Evolutionary conservation across 2,888 invertebrate species (phyloP).

Genomic region (Tipula confusa): DNA sequence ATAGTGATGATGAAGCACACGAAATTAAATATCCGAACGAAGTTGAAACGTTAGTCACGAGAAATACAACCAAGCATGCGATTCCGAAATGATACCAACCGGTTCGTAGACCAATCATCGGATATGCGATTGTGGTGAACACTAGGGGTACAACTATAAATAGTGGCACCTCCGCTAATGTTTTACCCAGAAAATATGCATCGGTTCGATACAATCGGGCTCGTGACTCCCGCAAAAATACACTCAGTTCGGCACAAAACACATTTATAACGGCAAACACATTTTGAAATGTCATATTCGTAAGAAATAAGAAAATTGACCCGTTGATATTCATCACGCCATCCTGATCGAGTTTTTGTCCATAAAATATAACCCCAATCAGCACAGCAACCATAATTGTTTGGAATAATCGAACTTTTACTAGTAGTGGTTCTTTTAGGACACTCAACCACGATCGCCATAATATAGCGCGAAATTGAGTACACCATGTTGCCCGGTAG

Average conservation of each 20-base stretch:
- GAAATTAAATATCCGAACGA: slow-evolving; percentile 92
- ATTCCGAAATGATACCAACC: slow-evolving; percentile 65
- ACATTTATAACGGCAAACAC: slow-evolving; percentile 93
- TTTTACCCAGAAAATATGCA: slow-evolving; percentile 88
- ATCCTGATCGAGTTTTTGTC: slow-evolving; percentile 74
- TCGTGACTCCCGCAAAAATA: slow-evolving; percentile 82
- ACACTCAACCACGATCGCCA: slow-evolving; percentile 89
- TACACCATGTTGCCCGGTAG: slow-evolving; percentile 82
- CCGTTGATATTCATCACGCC: slow-evolving; percentile 95
- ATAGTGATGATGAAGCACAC: slow-evolving; percentile 74
- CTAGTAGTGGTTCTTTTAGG: slow-evolving; percentile 83
- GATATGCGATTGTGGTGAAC: slow-evolving; percentile 80
- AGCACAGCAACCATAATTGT: slow-evolving; percentile 82
- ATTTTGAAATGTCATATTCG: slow-evolving; percentile 91
- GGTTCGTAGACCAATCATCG: slow-evolving; percentile 79
- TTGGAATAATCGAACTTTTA: slow-evolving; percentile 83
- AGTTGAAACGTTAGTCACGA: slow-evolving; percentile 84
- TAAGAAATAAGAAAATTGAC: slow-evolving; percentile 81
- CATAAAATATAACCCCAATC: slow-evolving; percentile 82
- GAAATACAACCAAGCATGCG: slow-evolving; percentile 65
- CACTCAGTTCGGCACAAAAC: slow-evolving; percentile 83
- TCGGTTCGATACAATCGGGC: slow-evolving; percentile 89
- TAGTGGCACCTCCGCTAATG: slow-evolving; percentile 81
- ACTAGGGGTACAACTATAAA: slow-evolving; percentile 78
- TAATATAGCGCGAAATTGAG: slow-evolving; percentile 82